Evolutionary conservation across 2,113 vertebrate species (phyloP), one percentile per base, ranked within the genome.

Genomic region (Hypocryptadius cinnamomeus): DNA sequence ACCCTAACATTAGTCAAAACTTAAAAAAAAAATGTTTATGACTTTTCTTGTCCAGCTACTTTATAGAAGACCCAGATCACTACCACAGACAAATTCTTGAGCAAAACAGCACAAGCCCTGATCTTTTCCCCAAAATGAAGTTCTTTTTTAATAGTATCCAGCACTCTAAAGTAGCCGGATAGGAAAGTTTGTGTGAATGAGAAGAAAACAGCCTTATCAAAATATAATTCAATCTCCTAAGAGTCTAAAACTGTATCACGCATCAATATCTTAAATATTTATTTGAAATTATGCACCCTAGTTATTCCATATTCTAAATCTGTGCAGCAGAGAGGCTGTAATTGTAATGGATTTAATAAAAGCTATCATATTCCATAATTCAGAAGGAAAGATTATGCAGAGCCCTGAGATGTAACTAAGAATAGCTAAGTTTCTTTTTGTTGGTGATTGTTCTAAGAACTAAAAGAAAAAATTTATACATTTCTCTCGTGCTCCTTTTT

Each of bases 241-340:
- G 95, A 97, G 89, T 95, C 96, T 97, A 93, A 96, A 95, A 96
- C 84, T 3, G 47, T 93, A 97, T 96, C 95, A 95, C 5, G 73
- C 93, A 96, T 93, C 85, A 92, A 97, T 97, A 96, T 94, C 97
- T 98, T 97, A 98, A 98, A 98, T 98, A 98, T 98, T 98, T 97
- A 97, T 97, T 97, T 97, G 95, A 95, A 97, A 97, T 93, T 97
- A 98, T 96, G 96, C 96, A 97, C 96, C 97, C 97, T 97, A 97
- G 89, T 97, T 97, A 98, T 98, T 98, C 94, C 96, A 96, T 97
- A 97, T 97, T 97, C 95, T 94, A 97, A 96, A 95, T 93, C 94
- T 87, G 94, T 96, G 94, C 89, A 95, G 90, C 91, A 85, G 97
- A 95, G 93, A 87, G 92, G 70, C 95, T 91, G 87, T 95, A 92